Conservation (phyloP, 2,113 vertebrate genomes). For the Junco hyemalis region DNA sequence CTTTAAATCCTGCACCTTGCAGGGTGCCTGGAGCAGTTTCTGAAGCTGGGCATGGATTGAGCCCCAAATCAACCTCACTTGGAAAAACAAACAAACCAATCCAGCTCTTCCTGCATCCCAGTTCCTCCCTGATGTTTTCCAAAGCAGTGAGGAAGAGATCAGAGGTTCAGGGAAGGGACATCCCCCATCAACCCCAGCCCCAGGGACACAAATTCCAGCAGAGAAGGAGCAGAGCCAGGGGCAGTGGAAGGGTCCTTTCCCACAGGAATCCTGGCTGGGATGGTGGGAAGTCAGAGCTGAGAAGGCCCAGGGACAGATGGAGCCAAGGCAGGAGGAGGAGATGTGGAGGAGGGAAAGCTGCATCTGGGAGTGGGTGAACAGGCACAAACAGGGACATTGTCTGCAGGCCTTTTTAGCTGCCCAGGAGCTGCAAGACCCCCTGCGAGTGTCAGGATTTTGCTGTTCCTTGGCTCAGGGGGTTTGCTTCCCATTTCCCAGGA, state of each 20-base stretch:
- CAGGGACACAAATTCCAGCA: neutral
- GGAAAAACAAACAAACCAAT: neutral
- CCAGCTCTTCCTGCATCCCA: neutral
- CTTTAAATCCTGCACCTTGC: neutral
- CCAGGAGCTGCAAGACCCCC: neutral
- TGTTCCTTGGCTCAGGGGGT: neutral
- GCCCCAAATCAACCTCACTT: no score
- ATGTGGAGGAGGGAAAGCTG: neutral
- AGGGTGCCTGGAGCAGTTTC: neutral
- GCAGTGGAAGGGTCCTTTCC: neutral
- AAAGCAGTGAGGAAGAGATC: neutral
- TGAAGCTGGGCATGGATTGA: neutral
- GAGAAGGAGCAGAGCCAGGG: neutral
- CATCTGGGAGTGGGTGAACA: neutral
- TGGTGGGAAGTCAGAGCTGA: neutral
- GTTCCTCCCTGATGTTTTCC: neutral
- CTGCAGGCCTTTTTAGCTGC: neutral
- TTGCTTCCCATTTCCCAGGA: fast-evolving
- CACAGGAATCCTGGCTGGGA: neutral
- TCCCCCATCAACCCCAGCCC: neutral
- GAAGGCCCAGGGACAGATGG: neutral
- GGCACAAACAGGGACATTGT: neutral
- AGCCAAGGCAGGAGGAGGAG: neutral
- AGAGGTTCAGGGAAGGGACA: neutral
- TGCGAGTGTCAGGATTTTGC: fast-evolving